Evolutionary conservation across 2,888 invertebrate genomes (phyloP), one percentile per base, ranked within the genome.

Genomic region (Leptopilina drosophilae): DNA sequence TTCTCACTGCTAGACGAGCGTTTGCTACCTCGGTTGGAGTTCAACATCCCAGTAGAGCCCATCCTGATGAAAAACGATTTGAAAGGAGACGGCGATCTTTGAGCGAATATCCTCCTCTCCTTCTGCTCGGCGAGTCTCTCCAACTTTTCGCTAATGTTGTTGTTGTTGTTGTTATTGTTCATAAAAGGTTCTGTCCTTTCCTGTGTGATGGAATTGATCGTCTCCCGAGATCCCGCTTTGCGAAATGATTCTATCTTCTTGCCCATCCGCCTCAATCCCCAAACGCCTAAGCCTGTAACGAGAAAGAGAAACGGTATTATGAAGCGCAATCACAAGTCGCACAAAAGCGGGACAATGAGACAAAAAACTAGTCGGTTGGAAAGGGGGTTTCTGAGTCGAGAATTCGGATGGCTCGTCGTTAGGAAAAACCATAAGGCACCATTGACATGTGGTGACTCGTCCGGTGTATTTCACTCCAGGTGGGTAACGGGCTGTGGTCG

Each of bases 41-140:
- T 95, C 77, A 95, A 90, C 95, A 95, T 95, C 81, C 96, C 95
- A 5, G 96, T 95, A 3, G 96, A 96, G 20, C 96, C 96, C 93
- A 96, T 95, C 84, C 96, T 93, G 87, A 95, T 94, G 87, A 96
- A 96, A 88, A 96, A 95, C 62, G 95, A 94, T 90, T 95, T 95
- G 78, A 96, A 94, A 8, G 95, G 94, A 84, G 95, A 95, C 9
- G 94, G 94, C 3, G 94, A 94, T 88, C 94, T 91, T 79, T 94
- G 92, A 1, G 93, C 93, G 83, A 93, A 93, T 56, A 86, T 79
- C 77, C 87, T 88, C 69, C 86, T 85, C 12, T 89, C 89, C 76
- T 88, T 89, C 14, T 83, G 81, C 26, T 84, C 86, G 66, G 76
- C 78, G 66, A 83, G 83, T 77, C 69, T 80, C 14, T 59, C 81